Evolutionary conservation across 2,797 vertebrate genomes (phyloP).

Genomic region (Tapirus indicus): DNA sequence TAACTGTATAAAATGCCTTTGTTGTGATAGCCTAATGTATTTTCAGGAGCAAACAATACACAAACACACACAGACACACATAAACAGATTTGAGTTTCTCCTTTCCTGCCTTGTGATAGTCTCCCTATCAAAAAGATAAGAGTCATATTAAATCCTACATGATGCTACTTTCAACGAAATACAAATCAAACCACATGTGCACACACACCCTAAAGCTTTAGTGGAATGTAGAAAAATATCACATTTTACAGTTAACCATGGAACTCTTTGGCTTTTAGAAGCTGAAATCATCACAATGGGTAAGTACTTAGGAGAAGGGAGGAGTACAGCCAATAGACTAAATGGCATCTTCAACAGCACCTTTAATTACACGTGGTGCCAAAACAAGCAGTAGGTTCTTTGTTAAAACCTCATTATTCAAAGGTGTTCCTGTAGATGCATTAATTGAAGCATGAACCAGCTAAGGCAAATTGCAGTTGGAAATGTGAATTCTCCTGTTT

Average conservation of each 20-base stretch:
- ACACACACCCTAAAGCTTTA: background rate
- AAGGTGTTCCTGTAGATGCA: background rate
- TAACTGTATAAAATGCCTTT: background rate
- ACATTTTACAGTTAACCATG: background rate
- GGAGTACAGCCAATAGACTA: background rate
- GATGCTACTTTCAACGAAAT: background rate
- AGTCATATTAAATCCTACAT: background rate
- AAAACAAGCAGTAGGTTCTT: background rate
- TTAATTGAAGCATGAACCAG: background rate
- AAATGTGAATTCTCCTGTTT: background rate
- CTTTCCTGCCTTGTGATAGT: background rate
- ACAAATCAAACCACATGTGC: background rate
- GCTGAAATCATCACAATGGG: background rate
- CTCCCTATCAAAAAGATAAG: background rate
- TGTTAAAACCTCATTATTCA: background rate
- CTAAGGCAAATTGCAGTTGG: background rate
- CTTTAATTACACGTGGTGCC: background rate
- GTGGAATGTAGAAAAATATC: background rate
- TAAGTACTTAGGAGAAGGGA: background rate
- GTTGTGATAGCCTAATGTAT: background rate
- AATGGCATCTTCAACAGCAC: background rate
- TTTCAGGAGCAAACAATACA: background rate
- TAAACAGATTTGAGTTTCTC: background rate
- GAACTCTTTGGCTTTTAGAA: background rate
- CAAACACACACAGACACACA: background rate